Conservation (phyloP, 1,140 invertebrate species). For the Gonatopus flavifemur region DNA sequence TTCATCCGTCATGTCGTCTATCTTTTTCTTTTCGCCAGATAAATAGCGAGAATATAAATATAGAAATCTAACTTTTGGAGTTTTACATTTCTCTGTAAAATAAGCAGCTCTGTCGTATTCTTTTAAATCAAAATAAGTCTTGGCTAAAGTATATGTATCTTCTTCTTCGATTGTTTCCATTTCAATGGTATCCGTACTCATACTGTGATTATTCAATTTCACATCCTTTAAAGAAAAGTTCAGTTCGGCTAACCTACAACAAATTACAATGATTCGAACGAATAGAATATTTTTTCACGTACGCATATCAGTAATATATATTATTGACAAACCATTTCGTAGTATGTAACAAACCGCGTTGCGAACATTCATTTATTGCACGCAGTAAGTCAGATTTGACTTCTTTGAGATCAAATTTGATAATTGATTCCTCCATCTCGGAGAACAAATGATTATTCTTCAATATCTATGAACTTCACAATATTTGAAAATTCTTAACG, state of each 20-base stretch:
- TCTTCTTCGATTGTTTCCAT: slow-evolving; percentile 60
- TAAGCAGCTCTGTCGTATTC: slow-evolving; percentile 90
- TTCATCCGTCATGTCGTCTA: slow-evolving; percentile 80
- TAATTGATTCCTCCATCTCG: slow-evolving; percentile 42
- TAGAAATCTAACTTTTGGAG: slow-evolving; percentile 73
- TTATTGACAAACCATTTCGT: slow-evolving; percentile 72
- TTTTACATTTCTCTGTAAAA: slow-evolving; percentile 73
- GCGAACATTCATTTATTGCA: slow-evolving; percentile 70
- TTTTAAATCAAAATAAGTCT: slow-evolving; percentile 88
- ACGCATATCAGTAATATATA: not conserved
- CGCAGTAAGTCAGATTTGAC: slow-evolving; percentile 68
- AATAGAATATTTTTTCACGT: not conserved
- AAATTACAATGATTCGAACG: not conserved
- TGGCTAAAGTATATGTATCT: slow-evolving; percentile 78
- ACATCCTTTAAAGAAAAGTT: slow-evolving; percentile 74
- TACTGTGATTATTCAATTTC: slow-evolving; percentile 56
- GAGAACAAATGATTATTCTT: no score
- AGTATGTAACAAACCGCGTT: slow-evolving; percentile 70
- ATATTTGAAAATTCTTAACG: no score
- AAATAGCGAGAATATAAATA: slow-evolving; percentile 85
- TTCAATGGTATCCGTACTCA: slow-evolving; percentile 45
- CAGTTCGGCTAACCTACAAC: slow-evolving; percentile 74
- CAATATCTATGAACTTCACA: no score
- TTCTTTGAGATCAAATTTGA: slow-evolving; percentile 63
- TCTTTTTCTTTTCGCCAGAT: slow-evolving; percentile 83